Conservation (phyloP, 2,797 vertebrate genomes). For the Halcyon smyrnensis region DNA sequence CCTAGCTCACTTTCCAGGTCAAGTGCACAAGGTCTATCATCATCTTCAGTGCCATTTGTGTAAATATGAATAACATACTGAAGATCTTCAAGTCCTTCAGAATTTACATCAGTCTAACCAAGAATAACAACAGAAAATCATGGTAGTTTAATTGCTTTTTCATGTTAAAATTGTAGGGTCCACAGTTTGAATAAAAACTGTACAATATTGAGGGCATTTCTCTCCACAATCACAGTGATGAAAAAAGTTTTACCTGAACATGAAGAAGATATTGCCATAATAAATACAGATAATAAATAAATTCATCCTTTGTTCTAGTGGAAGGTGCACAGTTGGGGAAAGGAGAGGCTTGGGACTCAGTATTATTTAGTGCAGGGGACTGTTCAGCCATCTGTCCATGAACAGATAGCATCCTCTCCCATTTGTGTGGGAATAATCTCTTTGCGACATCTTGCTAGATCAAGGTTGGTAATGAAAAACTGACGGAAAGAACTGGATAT, state of each 20-base stretch:
- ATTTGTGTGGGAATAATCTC: conserved; percentile 43
- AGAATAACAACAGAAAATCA: not conserved
- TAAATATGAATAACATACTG: not conserved
- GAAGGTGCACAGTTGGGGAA: conserved; percentile 41
- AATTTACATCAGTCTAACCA: not conserved
- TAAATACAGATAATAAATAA: conserved; percentile 43
- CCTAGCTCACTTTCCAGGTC: not conserved
- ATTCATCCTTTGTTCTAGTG: not conserved
- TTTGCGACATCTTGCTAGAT: not conserved
- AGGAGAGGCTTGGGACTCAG: conserved; percentile 41
- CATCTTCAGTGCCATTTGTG: not conserved
- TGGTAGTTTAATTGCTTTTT: not conserved
- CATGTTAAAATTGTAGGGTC: not conserved
- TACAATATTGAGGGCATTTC: not conserved
- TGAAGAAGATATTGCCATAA: not conserved
- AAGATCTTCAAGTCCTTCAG: not conserved
- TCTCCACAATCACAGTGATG: not conserved
- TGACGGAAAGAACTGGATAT: not conserved
- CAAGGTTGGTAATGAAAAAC: not conserved
- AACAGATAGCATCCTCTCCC: conserved; percentile 34
- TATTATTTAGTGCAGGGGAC: conserved; percentile 54
- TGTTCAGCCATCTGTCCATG: conserved; percentile 62
- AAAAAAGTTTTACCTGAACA: conserved; percentile 1
- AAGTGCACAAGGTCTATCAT: not conserved
- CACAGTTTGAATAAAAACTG: not conserved